These are phyloP conservation scores for Smittia aterrima DNA, from an alignment of 2,888 invertebrate genomes.

Conservation along the genomic window DNA sequence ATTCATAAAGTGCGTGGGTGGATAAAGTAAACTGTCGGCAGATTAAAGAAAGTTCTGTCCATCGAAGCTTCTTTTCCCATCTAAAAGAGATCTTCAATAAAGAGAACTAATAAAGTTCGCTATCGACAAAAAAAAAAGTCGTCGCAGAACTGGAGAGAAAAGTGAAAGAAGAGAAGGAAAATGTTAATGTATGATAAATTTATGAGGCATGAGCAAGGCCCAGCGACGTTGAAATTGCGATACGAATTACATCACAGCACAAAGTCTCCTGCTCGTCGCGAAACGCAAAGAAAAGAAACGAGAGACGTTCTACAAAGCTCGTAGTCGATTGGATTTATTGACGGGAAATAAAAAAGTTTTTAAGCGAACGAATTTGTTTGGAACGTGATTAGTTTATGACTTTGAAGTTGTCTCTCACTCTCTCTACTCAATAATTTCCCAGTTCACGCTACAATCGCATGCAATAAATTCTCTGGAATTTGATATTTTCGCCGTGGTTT, in stretches of 20 bases:
- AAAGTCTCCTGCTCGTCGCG: constrained; percentile 16
- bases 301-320: not conserved
- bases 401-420: not conserved
- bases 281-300: not conserved
- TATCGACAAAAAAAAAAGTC: not conserved
- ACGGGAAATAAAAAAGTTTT: not conserved
- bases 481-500: constrained; percentile 19
- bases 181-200: constrained; percentile 19
- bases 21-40: not conserved
- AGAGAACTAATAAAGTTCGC: not conserved
- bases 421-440: not conserved
- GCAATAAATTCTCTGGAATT: constrained; percentile 35
- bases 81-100: too few species aligned
- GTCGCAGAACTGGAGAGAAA: not conserved
- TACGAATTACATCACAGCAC: constrained; percentile 29
- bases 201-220: not conserved
- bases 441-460: not conserved
- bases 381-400: constrained; percentile 1
- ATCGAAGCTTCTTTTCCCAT: not conserved
- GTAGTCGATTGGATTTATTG: not conserved
- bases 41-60: not conserved
- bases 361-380: not conserved
- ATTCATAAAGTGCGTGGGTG: not conserved
- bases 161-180: constrained; percentile 20
- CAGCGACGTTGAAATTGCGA: not conserved